Conservation (phyloP, 2,797 vertebrate genomes). For the Nyctalus aviator region DNA sequence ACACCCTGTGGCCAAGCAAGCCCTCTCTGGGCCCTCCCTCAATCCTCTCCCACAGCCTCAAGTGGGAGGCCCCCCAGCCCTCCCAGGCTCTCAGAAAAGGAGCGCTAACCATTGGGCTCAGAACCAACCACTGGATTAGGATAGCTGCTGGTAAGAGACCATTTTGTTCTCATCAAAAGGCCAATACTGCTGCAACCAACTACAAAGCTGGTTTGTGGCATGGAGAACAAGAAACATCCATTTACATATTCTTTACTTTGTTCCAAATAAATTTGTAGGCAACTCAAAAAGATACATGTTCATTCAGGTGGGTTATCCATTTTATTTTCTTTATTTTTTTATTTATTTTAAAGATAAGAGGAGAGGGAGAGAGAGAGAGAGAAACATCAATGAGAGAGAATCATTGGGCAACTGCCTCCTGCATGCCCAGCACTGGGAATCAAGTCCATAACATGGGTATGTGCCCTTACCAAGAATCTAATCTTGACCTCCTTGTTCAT, state of each 20-base stretch:
- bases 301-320: neutral
- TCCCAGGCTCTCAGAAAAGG: neutral
- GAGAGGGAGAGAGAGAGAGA: no score
- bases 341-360: no score
- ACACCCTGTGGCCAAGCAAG: constrained; percentile 88
- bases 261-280: neutral
- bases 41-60: neutral
- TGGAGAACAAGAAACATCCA: neutral
- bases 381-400: no score
- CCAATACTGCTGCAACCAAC: neutral
- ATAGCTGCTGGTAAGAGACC: neutral
- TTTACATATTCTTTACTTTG: neutral
- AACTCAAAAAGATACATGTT: neutral
- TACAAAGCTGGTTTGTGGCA: neutral
- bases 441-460: no score
- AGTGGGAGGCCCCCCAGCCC: neutral
- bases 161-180: neutral
- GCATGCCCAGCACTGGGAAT: no score
- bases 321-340: neutral
- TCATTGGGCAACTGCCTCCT: no score
- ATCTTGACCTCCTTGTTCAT: no score
- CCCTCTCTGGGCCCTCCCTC: neutral
- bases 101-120: neutral
- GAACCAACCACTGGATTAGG: neutral
- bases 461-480: no score